Percentiles rank a stretch among this genome's conserved stretches.
Conservation (phyloP, 2,888 invertebrate species). For the Drosophila mulleri region DNA sequence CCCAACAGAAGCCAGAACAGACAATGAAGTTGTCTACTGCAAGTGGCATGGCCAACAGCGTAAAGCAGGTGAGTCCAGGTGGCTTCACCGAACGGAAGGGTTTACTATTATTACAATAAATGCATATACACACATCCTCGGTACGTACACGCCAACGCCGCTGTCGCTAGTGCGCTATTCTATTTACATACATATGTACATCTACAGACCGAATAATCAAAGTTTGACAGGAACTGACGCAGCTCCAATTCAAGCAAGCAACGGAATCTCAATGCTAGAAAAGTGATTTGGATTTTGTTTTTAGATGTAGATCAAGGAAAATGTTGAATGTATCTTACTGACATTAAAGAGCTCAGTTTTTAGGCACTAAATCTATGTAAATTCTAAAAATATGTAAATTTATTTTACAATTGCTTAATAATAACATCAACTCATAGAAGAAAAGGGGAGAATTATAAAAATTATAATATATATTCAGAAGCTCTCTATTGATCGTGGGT, state of each 20-base stretch:
- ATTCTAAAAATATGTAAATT: neutral
- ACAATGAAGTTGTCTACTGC: conserved; percentile 74
- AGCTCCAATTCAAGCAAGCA: neutral
- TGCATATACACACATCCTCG: conserved; percentile 9
- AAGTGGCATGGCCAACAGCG: conserved; percentile 37
- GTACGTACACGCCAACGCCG: conserved; percentile 19
- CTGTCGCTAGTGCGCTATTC: neutral
- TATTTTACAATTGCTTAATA: neutral
- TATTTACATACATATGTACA: neutral
- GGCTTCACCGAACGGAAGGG: conserved; percentile 14
- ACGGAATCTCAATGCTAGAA: neutral
- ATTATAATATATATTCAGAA: too few species aligned
- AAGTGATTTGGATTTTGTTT: neutral
- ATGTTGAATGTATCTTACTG: neutral
- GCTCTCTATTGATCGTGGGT: neutral
- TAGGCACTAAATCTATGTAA: too few species aligned
- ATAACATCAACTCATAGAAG: neutral
- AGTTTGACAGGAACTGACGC: neutral
- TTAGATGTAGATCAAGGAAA: neutral
- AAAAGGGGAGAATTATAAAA: neutral
- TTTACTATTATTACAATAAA: conserved; percentile 25
- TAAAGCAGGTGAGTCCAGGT: conserved; percentile 29
- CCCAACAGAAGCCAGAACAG: conserved; percentile 33
- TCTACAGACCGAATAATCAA: conserved; percentile 14
- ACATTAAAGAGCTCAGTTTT: neutral